Conservation (phyloP, 1,140 invertebrate genomes). For the Druon quercuslanigerum region DNA sequence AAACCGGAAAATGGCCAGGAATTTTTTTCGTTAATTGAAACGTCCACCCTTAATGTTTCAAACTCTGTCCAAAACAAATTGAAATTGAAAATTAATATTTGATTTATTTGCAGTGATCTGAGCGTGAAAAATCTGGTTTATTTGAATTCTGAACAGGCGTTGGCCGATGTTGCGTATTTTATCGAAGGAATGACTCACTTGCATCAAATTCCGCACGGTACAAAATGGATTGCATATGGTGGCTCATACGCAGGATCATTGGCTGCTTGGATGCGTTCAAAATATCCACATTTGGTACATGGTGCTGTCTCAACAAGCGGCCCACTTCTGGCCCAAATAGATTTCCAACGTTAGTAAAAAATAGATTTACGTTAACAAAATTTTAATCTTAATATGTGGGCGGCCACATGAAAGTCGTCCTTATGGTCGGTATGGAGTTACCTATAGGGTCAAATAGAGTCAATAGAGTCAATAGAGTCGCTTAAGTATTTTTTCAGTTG, state of each 20-base stretch:
- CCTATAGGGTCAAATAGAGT: too few species aligned
- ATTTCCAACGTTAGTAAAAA: constrained; percentile 83
- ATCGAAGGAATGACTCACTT: constrained; percentile 81
- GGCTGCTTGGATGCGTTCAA: constrained; percentile 91
- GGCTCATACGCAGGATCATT: constrained; percentile 94
- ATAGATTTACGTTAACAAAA: constrained; percentile 13
- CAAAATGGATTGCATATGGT: constrained; percentile 95
- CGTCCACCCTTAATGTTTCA: too few species aligned
- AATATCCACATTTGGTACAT: constrained; percentile 92
- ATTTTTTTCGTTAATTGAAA: too few species aligned
- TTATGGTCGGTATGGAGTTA: too few species aligned
- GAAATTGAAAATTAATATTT: background rate
- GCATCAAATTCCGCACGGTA: constrained; percentile 78
- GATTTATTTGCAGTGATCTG: constrained; percentile 79
- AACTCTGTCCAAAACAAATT: too few species aligned
- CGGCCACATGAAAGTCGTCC: too few species aligned
- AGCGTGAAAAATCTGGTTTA: constrained; percentile 86
- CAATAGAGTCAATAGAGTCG: too few species aligned
- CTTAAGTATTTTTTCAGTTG: too few species aligned
- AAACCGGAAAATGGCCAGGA: too few species aligned
- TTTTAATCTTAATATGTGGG: constrained; percentile 20
- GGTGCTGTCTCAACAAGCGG: constrained; percentile 92
- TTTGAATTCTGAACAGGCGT: constrained; percentile 89
- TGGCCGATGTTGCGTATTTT: constrained; percentile 91
- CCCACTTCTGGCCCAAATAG: constrained; percentile 87